Percentiles rank a stretch among this genome's conserved stretches.
Evolutionary conservation across 2,113 vertebrate species (phyloP).

Genomic region (Daboia siamensis): DNA sequence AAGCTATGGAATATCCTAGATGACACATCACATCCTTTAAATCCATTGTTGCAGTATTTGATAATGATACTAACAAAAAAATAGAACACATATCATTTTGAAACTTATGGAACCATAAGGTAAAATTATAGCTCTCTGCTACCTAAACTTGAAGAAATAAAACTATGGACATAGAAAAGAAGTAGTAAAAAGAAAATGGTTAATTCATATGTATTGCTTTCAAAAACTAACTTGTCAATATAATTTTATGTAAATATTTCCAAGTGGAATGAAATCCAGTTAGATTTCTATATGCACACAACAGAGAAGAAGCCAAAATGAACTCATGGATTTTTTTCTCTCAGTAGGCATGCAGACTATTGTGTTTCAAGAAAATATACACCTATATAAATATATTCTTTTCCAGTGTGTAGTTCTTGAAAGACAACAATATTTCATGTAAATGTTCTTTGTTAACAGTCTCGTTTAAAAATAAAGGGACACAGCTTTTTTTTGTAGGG

Average conservation of each 20-base stretch:
- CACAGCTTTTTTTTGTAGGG: background rate
- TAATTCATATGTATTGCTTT: background rate
- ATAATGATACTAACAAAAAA: background rate
- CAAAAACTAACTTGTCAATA: background rate
- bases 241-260: background rate
- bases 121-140: background rate
- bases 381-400: background rate
- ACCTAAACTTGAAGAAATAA: background rate
- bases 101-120: background rate
- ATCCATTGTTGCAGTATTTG: background rate
- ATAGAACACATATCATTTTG: background rate
- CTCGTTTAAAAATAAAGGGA: background rate
- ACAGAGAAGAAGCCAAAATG: background rate
- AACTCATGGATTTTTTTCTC: background rate
- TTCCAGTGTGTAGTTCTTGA: background rate
- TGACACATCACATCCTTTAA: background rate
- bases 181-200: background rate
- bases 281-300: background rate
- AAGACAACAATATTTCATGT: background rate
- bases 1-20: background rate
- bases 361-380: background rate
- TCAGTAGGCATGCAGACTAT: background rate
- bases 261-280: background rate
- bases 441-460: background rate
- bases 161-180: background rate